These are phyloP conservation scores for Sinelater perroti DNA, from an alignment of 2,888 invertebrate species.

Conservation along the genomic window DNA sequence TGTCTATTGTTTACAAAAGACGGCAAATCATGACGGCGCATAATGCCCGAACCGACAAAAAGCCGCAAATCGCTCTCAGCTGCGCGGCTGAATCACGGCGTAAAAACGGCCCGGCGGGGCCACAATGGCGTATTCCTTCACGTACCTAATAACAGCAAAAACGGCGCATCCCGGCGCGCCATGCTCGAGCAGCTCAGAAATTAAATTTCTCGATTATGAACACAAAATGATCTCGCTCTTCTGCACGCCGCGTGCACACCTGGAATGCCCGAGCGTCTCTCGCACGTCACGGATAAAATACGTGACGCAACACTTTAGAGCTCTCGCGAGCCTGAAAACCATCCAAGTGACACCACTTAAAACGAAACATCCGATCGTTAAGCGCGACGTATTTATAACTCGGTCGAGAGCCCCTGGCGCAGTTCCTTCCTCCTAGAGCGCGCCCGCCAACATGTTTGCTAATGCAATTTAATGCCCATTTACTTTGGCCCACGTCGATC, in stretches of 20 bases:
- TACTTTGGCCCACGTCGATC: slow-evolving; percentile 20
- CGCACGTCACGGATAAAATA: slow-evolving; percentile 30
- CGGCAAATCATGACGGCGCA: not conserved
- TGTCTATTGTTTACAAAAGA: too few species aligned
- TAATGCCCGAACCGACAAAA: slow-evolving; percentile 1
- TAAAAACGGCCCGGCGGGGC: not conserved
- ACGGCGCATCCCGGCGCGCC: slow-evolving; percentile 15
- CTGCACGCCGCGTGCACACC: slow-evolving; percentile 31
- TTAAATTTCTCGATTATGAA: slow-evolving; percentile 34
- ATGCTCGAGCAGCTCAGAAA: slow-evolving; percentile 28
- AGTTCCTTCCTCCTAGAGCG: slow-evolving; percentile 22
- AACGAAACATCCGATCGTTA: slow-evolving; percentile 33
- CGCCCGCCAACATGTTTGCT: slow-evolving; percentile 21
- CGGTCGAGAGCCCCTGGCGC: slow-evolving; percentile 23
- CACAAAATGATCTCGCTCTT: slow-evolving; percentile 33
- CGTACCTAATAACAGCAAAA: slow-evolving; percentile 23
- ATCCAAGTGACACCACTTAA: slow-evolving; percentile 35
- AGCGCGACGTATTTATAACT: slow-evolving; percentile 33
- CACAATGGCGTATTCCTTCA: slow-evolving; percentile 17
- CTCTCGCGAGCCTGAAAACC: slow-evolving; percentile 32
- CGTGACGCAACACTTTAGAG: slow-evolving; percentile 32
- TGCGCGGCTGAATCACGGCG: not conserved
- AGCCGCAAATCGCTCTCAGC: not conserved
- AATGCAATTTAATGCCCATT: slow-evolving; percentile 25
- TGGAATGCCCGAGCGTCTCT: slow-evolving; percentile 26